phyloP scores from a whole-genome alignment of 2,797 vertebrate species.

The Otus scops region DNA sequence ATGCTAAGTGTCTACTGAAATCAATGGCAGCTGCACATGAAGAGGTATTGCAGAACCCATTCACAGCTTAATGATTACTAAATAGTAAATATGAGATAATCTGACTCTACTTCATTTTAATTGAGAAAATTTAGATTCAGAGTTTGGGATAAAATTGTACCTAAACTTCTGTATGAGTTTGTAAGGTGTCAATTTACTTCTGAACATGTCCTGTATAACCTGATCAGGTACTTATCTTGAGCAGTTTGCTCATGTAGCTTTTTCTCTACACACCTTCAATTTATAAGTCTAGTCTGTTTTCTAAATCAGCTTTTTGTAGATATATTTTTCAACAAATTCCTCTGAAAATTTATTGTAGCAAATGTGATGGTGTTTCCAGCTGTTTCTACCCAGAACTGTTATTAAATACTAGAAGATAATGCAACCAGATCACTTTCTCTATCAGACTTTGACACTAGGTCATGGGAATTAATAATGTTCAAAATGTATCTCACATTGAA shows the following conservation, averaged over 20 bases:
- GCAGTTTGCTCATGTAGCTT: background rate
- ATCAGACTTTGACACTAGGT: slow-evolving; percentile 44
- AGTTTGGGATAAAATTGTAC: background rate
- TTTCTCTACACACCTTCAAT: background rate
- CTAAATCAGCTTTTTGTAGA: background rate
- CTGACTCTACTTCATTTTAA: background rate
- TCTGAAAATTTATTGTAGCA: slow-evolving; percentile 40
- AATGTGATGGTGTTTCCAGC: slow-evolving; percentile 56
- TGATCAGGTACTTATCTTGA: background rate
- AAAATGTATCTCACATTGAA: slow-evolving; percentile 33
- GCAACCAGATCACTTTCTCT: slow-evolving; percentile 40
- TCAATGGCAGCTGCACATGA: slow-evolving; percentile 7
- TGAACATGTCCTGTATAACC: background rate
- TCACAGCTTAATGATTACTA: background rate
- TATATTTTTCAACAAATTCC: slow-evolving; percentile 47
- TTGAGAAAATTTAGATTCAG: background rate
- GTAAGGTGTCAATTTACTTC: background rate
- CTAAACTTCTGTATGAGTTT: background rate
- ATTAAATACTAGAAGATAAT: slow-evolving; percentile 48
- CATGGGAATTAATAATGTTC: slow-evolving; percentile 51
- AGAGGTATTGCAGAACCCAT: background rate
- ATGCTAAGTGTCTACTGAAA: slow-evolving; percentile 5
- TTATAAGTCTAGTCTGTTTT: background rate
- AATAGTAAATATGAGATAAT: background rate
- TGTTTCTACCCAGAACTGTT: slow-evolving; percentile 45